Evolutionary conservation across 30 jellyfish, hydroid and myxozoan genomes (phyloP).

Genomic region (Aurelia aurita): DNA sequence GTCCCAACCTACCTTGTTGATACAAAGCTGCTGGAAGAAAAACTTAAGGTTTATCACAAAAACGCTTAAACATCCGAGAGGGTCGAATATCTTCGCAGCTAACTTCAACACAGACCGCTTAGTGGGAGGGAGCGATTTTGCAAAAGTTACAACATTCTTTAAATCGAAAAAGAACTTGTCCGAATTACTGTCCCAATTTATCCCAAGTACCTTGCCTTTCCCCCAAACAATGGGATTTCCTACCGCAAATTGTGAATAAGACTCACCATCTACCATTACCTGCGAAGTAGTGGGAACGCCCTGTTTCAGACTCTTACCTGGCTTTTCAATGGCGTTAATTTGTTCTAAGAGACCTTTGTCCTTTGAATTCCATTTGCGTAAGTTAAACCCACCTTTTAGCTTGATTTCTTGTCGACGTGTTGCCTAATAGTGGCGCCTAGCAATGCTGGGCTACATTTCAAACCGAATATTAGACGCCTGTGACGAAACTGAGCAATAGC

Average conservation of each 20-base stretch:
- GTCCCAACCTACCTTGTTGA: conserved; percentile 39
- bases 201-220: conserved; percentile 36
- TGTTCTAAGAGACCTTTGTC: conserved; percentile 24
- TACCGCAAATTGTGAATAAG: conserved; percentile 28
- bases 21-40: too few species aligned
- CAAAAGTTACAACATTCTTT: background rate
- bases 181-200: conserved; percentile 15
- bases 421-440: too few species aligned
- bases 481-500: conserved; percentile 4
- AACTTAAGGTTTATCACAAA: conserved; percentile 6
- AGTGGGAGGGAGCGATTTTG: conserved; percentile 36
- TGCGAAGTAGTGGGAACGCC: background rate
- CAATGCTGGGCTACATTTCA: conserved; percentile 29
- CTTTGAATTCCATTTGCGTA: conserved; percentile 35
- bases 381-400: conserved; percentile 32
- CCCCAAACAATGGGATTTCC: conserved; percentile 23
- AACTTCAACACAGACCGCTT: conserved; percentile 43
- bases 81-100: conserved; percentile 45
- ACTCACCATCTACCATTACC: conserved; percentile 45
- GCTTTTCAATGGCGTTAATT: conserved; percentile 7
- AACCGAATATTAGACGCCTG: conserved; percentile 2
- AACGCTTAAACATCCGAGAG: conserved; percentile 31
- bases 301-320: background rate
- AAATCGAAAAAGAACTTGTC: conserved; percentile 29
- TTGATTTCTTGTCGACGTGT: conserved; percentile 7